Percentiles rank a stretch among this genome's conserved stretches.
Evolutionary conservation across 2,113 vertebrate species (phyloP).

Genomic region (Phocoena sinus): DNA sequence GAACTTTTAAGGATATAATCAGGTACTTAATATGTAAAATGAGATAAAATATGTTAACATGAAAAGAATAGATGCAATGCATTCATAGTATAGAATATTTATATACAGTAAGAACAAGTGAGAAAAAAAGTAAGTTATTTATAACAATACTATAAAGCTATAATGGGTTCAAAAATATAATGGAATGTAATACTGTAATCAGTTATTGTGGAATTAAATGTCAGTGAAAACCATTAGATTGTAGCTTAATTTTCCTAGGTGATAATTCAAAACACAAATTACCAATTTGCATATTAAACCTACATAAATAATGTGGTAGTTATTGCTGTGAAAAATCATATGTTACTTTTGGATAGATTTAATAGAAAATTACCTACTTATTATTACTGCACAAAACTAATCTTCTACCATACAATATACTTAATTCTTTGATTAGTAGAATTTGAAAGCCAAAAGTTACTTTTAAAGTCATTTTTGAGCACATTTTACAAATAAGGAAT

Average conservation of each 20-base stretch:
- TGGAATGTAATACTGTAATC: conserved; percentile 42
- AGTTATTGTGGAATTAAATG: conserved; percentile 58
- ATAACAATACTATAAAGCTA: conserved; percentile 22
- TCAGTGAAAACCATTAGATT: conserved; percentile 52
- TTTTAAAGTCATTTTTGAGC: background rate
- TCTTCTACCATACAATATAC: background rate
- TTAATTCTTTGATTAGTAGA: background rate
- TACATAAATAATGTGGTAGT: conserved; percentile 31
- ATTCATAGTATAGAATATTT: conserved; percentile 36
- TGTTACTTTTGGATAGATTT: background rate
- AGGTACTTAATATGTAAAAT: conserved; percentile 35
- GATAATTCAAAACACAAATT: conserved; percentile 52
- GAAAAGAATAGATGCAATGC: background rate
- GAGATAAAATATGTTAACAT: conserved; percentile 25
- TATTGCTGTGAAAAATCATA: conserved; percentile 15
- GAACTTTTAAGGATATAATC: background rate
- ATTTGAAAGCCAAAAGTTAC: background rate
- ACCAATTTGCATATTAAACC: conserved; percentile 45
- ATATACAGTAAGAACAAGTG: background rate
- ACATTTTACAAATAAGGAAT: background rate
- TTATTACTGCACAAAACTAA: background rate
- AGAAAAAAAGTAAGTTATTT: conserved; percentile 43
- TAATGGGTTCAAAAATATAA: conserved; percentile 41
- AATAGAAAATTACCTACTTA: background rate
- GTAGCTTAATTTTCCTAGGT: conserved; percentile 40